Evolutionary conservation across 2,888 invertebrate genomes (phyloP).

Genomic region (Glaucopsyche alexis): DNA sequence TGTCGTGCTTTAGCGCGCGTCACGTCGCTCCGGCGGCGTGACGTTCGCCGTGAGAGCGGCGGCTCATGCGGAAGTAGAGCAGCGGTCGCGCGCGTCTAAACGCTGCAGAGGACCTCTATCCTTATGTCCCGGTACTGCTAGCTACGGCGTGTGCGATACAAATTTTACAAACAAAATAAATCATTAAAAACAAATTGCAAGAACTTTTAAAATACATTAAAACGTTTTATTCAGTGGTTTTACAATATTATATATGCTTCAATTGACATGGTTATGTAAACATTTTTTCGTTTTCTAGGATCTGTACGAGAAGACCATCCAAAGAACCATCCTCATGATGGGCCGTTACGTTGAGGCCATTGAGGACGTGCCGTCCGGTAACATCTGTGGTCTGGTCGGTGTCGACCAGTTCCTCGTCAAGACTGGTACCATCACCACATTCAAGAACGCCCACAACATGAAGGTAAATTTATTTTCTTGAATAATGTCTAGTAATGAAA

Average conservation of each 20-base stretch:
- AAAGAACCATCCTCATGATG: constrained; percentile 99
- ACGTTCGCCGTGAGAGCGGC: constrained; percentile 48
- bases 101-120: constrained; percentile 90
- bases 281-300: constrained; percentile 78
- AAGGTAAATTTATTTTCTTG: constrained; percentile 66
- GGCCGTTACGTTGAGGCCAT: constrained; percentile 99
- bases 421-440: constrained; percentile 99
- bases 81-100: constrained; percentile 71
- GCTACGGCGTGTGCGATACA: constrained; percentile 81
- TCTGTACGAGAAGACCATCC: constrained; percentile 98
- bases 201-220: too few species aligned
- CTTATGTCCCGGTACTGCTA: constrained; percentile 85
- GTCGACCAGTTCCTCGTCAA: constrained; percentile 99
- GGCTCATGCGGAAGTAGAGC: constrained; percentile 80
- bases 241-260: too few species aligned
- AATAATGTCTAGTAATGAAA: too few species aligned
- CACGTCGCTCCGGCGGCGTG: constrained; percentile 58
- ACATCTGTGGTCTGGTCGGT: constrained; percentile 99
- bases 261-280: neutral
- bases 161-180: constrained; percentile 31
- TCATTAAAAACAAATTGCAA: neutral
- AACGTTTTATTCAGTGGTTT: too few species aligned
- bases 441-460: constrained; percentile 99
- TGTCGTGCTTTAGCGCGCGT: constrained; percentile 56
- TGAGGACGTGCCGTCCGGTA: constrained; percentile 99